phyloP scores from a whole-genome alignment of 1,140 invertebrate species.

The Papilio machaon region DNA sequence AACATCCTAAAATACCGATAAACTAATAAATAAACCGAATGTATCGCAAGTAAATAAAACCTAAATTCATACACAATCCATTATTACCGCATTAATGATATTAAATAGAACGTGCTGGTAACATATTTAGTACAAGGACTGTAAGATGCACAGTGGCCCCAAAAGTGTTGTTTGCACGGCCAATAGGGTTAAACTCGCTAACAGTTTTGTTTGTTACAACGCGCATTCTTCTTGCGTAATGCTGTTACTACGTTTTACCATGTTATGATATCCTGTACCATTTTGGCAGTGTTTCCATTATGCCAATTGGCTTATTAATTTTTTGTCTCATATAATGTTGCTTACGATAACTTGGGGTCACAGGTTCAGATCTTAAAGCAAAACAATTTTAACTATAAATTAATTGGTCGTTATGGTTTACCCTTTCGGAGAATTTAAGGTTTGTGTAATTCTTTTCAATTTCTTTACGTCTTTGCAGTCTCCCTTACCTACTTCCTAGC shows the following conservation, averaged over 20 bases:
- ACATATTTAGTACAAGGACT: constrained; percentile 48
- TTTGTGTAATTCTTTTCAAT: background rate
- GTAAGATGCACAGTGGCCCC: constrained; percentile 44
- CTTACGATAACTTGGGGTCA: constrained; percentile 2
- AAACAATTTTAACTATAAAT: background rate
- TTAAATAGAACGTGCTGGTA: constrained; percentile 20
- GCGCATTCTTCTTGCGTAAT: constrained; percentile 55
- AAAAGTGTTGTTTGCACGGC: constrained; percentile 51
- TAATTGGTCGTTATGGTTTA: background rate
- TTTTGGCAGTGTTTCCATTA: constrained; percentile 38
- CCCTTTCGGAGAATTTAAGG: background rate
- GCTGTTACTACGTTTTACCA: constrained; percentile 43
- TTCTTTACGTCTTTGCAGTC: background rate
- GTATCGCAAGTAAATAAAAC: constrained; percentile 8
- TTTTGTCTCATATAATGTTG: constrained; percentile 20
- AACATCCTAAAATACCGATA: background rate
- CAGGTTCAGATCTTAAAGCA: background rate
- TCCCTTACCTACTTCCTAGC: background rate
- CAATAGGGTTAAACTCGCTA: constrained; percentile 56
- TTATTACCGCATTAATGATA: background rate
- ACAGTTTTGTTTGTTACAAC: constrained; percentile 59
- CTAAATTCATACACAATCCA: constrained; percentile 4
- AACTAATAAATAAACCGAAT: background rate
- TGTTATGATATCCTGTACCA: constrained; percentile 39
- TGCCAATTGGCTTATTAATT: constrained; percentile 18